Percentiles rank a stretch among this genome's conserved stretches.
phyloP scores from a whole-genome alignment of 2,888 invertebrate genomes.

The Clepsis dumicolana region DNA sequence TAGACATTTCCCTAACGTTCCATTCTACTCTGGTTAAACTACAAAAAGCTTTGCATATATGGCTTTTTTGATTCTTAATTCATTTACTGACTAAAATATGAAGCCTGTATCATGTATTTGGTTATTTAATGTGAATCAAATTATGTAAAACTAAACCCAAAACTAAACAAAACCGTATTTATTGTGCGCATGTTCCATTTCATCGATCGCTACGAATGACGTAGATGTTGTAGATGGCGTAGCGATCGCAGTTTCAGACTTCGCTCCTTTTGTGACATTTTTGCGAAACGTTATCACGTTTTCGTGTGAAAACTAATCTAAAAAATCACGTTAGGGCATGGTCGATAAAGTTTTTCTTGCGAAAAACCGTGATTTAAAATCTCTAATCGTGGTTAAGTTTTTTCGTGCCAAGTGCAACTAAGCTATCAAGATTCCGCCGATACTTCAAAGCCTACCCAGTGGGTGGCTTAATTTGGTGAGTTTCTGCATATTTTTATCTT shows the following conservation, averaged over 20 bases:
- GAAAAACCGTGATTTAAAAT: constrained; percentile 77
- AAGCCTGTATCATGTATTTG: not conserved
- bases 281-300: constrained; percentile 74
- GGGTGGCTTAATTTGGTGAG: constrained; percentile 92
- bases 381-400: constrained; percentile 80
- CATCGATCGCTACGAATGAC: constrained; percentile 57
- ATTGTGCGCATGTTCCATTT: constrained; percentile 69
- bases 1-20: not conserved
- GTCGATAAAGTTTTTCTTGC: constrained; percentile 78
- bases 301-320: constrained; percentile 67
- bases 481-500: constrained; percentile 49
- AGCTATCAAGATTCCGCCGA: constrained; percentile 93
- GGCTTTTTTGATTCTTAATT: not conserved
- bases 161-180: not conserved
- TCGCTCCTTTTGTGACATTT: constrained; percentile 79
- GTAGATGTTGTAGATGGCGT: constrained; percentile 67
- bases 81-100: not conserved
- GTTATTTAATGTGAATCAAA: not conserved
- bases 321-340: constrained; percentile 80
- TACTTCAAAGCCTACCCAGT: constrained; percentile 92
- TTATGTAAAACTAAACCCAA: not conserved
- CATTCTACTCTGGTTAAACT: constrained; percentile 12
- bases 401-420: constrained; percentile 86
- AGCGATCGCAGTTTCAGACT: constrained; percentile 52
- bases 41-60: not conserved